phyloP scores from a whole-genome alignment of 53 echinoderm and acorn worm genomes.

The Patiria pectinifera region DNA sequence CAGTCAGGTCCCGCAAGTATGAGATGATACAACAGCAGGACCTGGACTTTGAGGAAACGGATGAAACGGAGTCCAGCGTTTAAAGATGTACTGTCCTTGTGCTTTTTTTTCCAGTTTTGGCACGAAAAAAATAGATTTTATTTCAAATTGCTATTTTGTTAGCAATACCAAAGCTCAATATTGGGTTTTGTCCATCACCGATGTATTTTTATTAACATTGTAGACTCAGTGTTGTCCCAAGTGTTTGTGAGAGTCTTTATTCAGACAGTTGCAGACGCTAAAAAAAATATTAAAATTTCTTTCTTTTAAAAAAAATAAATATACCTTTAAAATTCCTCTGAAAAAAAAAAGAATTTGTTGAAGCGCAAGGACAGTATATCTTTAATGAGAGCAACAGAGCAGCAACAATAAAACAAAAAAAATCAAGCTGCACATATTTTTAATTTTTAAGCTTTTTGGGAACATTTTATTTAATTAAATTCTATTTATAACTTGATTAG shows the following conservation, averaged over 20 bases:
- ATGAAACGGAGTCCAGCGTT: slow-evolving; percentile 37
- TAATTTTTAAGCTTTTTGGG: background rate
- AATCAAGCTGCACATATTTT: background rate
- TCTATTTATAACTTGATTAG: background rate
- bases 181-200: too few species aligned
- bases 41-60: slow-evolving; percentile 48
- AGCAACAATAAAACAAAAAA: too few species aligned
- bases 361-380: background rate
- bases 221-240: too few species aligned
- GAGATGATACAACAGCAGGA: slow-evolving; percentile 19
- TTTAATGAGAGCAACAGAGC: background rate
- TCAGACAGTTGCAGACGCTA: too few species aligned
- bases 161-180: too few species aligned
- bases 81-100: background rate
- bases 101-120: background rate
- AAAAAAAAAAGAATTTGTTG: background rate
- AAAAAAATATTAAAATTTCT: too few species aligned
- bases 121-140: too few species aligned
- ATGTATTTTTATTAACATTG: too few species aligned
- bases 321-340: too few species aligned
- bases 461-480: background rate
- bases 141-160: too few species aligned
- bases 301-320: too few species aligned
- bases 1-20: slow-evolving; percentile 6
- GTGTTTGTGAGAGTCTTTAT: too few species aligned